Percentiles rank a stretch among this genome's conserved stretches.
phyloP scores from a whole-genome alignment of 2,888 invertebrate genomes.

The Apamea sordens region DNA sequence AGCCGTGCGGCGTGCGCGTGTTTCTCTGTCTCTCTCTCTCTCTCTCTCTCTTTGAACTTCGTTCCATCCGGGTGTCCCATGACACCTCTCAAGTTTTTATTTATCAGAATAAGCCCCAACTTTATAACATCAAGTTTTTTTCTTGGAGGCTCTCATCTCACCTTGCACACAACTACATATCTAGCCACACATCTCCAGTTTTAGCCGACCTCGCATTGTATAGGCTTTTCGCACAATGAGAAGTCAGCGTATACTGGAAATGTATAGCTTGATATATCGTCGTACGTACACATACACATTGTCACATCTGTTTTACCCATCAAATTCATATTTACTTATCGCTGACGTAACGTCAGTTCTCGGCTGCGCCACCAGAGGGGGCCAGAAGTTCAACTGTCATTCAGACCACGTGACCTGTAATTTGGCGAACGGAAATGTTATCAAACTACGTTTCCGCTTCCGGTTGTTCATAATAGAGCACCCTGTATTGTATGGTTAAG shows the following conservation, averaged over 20 bases:
- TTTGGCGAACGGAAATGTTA: constrained; percentile 75
- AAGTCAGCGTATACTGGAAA: too few relatives aligned
- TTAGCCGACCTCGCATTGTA: too few relatives aligned
- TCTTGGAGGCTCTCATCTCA: background rate
- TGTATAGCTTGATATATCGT: too few relatives aligned
- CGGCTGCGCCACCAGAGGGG: constrained; percentile 40
- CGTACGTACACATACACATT: background rate
- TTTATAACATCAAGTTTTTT: background rate
- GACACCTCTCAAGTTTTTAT: too few relatives aligned
- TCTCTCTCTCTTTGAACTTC: too few relatives aligned
- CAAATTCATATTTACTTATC: constrained; percentile 29
- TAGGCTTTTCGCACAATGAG: too few relatives aligned
- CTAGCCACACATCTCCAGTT: too few relatives aligned
- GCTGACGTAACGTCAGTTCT: constrained; percentile 27
- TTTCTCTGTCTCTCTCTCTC: too few relatives aligned
- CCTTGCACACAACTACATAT: too few relatives aligned
- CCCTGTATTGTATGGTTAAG: constrained; percentile 15
- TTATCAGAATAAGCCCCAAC: too few relatives aligned
- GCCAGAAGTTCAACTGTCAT: constrained; percentile 66
- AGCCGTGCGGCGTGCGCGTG: too few relatives aligned
- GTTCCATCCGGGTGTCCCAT: too few relatives aligned
- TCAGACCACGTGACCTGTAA: constrained; percentile 71
- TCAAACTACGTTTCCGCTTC: constrained; percentile 69
- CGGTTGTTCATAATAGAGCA: constrained; percentile 65
- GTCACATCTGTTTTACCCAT: background rate